Evolutionary conservation across 2,113 vertebrate species (phyloP).

Genomic region (Jacana jacana): DNA sequence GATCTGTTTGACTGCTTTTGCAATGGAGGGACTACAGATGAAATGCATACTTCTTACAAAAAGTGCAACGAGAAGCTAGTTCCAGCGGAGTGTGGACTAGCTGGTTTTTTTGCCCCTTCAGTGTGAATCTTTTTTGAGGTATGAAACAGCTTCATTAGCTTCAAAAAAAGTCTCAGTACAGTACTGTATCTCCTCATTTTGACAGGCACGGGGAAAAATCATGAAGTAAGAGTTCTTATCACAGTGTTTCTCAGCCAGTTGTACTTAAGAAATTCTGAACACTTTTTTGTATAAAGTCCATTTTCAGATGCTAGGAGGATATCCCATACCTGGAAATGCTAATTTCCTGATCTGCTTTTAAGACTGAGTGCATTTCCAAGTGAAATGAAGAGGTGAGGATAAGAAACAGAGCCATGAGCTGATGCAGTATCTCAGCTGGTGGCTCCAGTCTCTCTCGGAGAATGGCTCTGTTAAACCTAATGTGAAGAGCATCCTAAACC

Average conservation of each 20-base stretch:
- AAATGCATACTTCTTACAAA: neutral
- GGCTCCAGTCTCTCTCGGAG: neutral
- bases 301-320: neutral
- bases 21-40: neutral
- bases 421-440: neutral
- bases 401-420: neutral
- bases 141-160: slow-evolving; percentile 2
- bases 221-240: neutral
- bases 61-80: neutral
- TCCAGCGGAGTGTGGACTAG: neutral
- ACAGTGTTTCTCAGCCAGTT: neutral
- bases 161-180: neutral
- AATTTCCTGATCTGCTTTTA: slow-evolving; percentile 2
- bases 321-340: neutral
- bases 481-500: neutral
- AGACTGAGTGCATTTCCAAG: neutral
- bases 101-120: neutral
- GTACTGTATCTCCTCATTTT: neutral
- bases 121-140: neutral
- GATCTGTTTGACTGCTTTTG: neutral
- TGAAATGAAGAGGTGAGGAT: neutral
- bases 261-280: neutral
- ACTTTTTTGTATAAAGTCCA: neutral
- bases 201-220: neutral
- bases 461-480: neutral